A percentile compares a stretch with the other conserved stretches of the same genome.
Conservation (phyloP, 2,888 invertebrate genomes). For the Cheilosia soror region DNA sequence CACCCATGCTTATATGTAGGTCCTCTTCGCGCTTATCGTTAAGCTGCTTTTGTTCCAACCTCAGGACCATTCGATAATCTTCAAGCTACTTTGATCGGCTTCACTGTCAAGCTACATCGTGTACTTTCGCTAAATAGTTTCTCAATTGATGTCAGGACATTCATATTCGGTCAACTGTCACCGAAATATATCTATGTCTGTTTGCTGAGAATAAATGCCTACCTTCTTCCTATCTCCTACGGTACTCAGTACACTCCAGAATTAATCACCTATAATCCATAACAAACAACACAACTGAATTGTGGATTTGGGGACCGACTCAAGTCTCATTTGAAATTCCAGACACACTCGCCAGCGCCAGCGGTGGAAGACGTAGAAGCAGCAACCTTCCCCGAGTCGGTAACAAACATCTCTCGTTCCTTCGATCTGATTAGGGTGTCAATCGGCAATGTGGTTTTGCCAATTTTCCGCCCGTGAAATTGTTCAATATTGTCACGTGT, state of each 20-base stretch:
- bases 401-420: slow-evolving; percentile 24
- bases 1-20: no score
- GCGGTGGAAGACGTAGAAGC: neutral
- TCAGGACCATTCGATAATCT: neutral
- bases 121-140: slow-evolving; percentile 12
- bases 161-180: slow-evolving; percentile 3
- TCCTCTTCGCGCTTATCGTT: no score
- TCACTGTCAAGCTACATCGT: slow-evolving; percentile 16
- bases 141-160: slow-evolving; percentile 30
- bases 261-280: slow-evolving; percentile 36
- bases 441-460: slow-evolving; percentile 59
- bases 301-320: neutral
- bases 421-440: slow-evolving; percentile 60
- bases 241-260: neutral
- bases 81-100: neutral
- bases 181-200: slow-evolving; percentile 3
- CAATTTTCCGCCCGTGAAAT: slow-evolving; percentile 66
- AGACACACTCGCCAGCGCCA: slow-evolving; percentile 14
- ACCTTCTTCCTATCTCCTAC: neutral
- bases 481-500: slow-evolving; percentile 74
- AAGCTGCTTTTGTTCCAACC: no score
- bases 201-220: slow-evolving; percentile 15
- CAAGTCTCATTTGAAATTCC: slow-evolving; percentile 34
- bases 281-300: slow-evolving; percentile 25
- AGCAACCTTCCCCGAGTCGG: neutral